phyloP scores from a whole-genome alignment of 2,797 vertebrate species.

The Hydrophis major region DNA sequence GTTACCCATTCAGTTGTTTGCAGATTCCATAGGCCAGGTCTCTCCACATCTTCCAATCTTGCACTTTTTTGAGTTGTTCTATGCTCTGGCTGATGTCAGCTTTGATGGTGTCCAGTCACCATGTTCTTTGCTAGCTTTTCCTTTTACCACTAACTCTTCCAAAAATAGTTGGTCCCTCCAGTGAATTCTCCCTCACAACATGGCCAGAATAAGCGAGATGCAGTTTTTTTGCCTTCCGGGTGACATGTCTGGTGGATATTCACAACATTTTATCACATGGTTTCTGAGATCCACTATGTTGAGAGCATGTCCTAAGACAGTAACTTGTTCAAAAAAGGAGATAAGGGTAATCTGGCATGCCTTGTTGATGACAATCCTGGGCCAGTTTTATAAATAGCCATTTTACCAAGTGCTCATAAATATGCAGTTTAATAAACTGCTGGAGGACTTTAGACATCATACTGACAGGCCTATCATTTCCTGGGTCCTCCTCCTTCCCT shows the following conservation, averaged over 20 bases:
- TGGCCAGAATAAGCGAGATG: background rate
- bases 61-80: background rate
- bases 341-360: background rate
- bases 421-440: background rate
- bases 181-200: background rate
- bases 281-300: background rate
- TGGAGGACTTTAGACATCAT: background rate
- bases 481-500: background rate
- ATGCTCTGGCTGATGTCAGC: background rate
- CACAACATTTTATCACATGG: background rate
- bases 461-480: background rate
- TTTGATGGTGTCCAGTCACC: background rate
- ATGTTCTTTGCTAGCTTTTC: background rate
- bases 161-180: background rate
- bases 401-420: background rate
- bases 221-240: background rate
- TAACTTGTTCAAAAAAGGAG: background rate
- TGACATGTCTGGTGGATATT: background rate
- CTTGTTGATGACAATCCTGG: background rate
- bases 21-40: background rate
- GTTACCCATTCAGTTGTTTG: background rate
- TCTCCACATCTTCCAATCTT: background rate
- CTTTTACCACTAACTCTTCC: background rate
- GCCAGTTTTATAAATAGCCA: background rate
- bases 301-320: background rate